Evolutionary conservation across 2,113 vertebrate genomes (phyloP), one percentile per base, ranked within the genome.

Genomic region (Muntiacus muntjak): DNA sequence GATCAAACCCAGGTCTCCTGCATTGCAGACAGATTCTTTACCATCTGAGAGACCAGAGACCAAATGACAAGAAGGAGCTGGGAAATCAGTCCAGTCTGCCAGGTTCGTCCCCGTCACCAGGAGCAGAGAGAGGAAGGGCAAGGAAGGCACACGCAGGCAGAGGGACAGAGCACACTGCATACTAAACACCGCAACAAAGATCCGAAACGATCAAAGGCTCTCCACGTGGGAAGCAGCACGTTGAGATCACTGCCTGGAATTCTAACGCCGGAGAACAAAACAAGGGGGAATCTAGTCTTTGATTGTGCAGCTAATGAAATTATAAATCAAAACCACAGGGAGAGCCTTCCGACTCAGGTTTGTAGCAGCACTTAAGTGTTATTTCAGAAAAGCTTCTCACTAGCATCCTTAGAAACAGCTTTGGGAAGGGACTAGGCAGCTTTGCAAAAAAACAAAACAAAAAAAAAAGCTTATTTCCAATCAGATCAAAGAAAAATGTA

Each of bases 311-410:
- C 62, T 96, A 95, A 92, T 92, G 40, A 96, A 97, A 98, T 96
- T 96, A 97, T 89, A 97, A 95, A 97, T 96, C 92, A 90, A 96
- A 97, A 90, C 57, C 87, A 90, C 6, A 71, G 74, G 45, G 96
- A 87, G 91, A 90, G n/a, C 21, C 55, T 43, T 91, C 43, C 28
- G 4, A 43, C n/a, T 87, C 71, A n/a, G 87, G 3, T 88, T 81
- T 83, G 25, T 64, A n/a, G 54, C 43, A 55, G 17, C 15, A 7
- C 45, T 83, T 50, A 17, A 5, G 4, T 0, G 7, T 45, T 57
- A 79, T 58, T 95, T 93, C 84, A 83, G 23, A 84, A 94, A 91
- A 64, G 40, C 45, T 57, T 64, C 40, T 67, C 43, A 36, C 57
- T 12, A 23, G 26, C 54, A 45, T 71, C 50, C 52, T 67, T 81